Base-by-base conservation (phyloP, 1,140 invertebrate species). In the Nylanderia fulva region DNA sequence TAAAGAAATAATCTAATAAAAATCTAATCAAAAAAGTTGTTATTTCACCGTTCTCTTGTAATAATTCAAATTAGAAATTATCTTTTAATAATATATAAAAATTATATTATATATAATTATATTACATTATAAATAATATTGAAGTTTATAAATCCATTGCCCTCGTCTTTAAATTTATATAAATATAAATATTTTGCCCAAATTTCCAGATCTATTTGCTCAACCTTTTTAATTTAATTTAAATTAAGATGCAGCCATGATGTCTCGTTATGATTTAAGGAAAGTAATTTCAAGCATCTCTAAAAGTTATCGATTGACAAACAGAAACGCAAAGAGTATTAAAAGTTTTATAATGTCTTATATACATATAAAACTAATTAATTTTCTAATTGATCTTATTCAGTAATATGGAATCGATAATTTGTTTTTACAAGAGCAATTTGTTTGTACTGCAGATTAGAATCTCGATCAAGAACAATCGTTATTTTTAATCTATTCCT, bases 231-330 rank as follows among this genome's bases (percentile, higher is more conserved):
- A 82, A 71, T 58, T n/a, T n/a, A n/a, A n/a, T 36, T n/a, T 71
- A 82, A 82, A 82, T 82, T 58, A 71, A 8, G 27, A 82, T 71
- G 27, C 66, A 27, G 64, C 48, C 48, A 69, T 54, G 45, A 29
- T 33, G n/a, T 4, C 15, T 36, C 18, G 27, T n/a, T 21, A 13
- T 69, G 29, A 80, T 24, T 80, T 56, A 36, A 18, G 36, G n/a
- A 42, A 71, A 8, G 52, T 66, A 82, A 82, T 82, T 82, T 71
- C 36, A 71, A 71, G 36, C 64, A 71, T 54, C 71, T 58, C 24
- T 48, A 48, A 56, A 39, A 82, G 13, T 27, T 33, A 71, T 71
- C 27, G 24, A 39, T n/a, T 36, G 24, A 39, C 36, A 39, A 80
- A 69, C 15, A 68, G 60, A 45, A 24, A 71, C 52, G 33, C 24